Evolutionary conservation across 2,113 vertebrate species (phyloP), one percentile per base, ranked within the genome.

Genomic region (Mirounga angustirostris): DNA sequence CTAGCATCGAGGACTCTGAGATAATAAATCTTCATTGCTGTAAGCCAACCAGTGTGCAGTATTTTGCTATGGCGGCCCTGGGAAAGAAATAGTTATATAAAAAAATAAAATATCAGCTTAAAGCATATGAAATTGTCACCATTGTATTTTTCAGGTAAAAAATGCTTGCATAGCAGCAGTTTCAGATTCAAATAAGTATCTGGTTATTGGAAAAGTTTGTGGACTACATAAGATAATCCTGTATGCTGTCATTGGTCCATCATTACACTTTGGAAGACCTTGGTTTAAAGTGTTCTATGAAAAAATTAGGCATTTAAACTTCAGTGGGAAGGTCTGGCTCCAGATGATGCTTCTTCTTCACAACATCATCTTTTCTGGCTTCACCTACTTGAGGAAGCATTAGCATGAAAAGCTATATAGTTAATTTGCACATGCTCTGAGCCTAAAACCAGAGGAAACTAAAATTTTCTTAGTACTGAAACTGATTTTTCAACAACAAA

Each of bases 351-450:
- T 89, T 89, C n/a, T 86, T 1, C 22, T 10, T 4, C 24, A 16
- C 3, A 28, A 16, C 86, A 22, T 14, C 78, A 10, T 91, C 33
- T 74, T 86, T 81, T 63, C 61, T 95, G 10, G 56, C 84, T 98
- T 98, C 86, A 89, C 26, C 52, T 28, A 30, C 46, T 90, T 73
- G 81, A 78, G 52, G 46, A 24, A 92, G 19, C 21, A 30, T 88
- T 92, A 7, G 24, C 30, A 58, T 87, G 52, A 91, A 61, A 67
- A 0, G 0, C 18, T 86, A 11, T 81, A 78, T 74, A 92, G 95
- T 98, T 97, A 93, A 97, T 95, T 94, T 98, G 33, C 80, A 76
- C 46, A 19, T 89, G 89, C 73, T 76, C 19, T 95, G 3, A 91
- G 36, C 33, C 83, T 89, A 26, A 78, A 50, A 50, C 46, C 43